A percentile compares a stretch with the other conserved stretches of the same genome.
Evolutionary conservation across 2,888 invertebrate genomes (phyloP).

Genomic region (Drosophila villosipedis): DNA sequence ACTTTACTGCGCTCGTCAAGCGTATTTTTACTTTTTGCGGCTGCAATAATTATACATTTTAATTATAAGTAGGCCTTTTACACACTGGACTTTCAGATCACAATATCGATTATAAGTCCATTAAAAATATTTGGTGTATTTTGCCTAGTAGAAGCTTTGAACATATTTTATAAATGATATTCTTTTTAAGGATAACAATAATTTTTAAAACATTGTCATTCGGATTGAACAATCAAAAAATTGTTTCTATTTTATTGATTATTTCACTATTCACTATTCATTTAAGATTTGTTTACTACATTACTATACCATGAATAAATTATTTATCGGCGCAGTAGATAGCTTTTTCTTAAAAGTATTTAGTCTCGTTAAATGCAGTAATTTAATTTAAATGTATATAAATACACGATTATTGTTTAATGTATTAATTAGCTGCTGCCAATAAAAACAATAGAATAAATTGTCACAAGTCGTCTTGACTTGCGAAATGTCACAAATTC

Average conservation of each 20-base stretch:
- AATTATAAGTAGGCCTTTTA: background rate
- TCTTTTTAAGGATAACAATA: background rate
- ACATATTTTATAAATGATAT: background rate
- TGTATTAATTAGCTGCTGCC: background rate
- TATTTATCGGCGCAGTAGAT: background rate
- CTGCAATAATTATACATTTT: constrained; percentile 9
- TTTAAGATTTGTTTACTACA: background rate
- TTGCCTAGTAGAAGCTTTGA: background rate
- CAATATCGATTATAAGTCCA: background rate
- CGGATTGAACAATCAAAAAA: background rate
- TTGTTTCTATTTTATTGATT: fast-evolving
- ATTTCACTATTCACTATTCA: background rate
- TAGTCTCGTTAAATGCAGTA: background rate
- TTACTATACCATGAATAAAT: background rate
- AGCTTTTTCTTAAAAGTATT: background rate
- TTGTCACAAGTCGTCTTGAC: background rate
- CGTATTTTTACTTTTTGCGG: constrained; percentile 1
- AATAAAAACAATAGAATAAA: background rate
- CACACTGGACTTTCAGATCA: background rate
- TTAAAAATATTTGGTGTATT: background rate
- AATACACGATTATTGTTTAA: background rate
- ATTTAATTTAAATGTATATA: background rate
- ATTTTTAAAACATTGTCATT: background rate
- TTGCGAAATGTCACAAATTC: background rate
- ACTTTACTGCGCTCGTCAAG: constrained; percentile 11